Base-by-base conservation (phyloP, 2,888 invertebrate species). In the Masnerella sp. region DNA sequence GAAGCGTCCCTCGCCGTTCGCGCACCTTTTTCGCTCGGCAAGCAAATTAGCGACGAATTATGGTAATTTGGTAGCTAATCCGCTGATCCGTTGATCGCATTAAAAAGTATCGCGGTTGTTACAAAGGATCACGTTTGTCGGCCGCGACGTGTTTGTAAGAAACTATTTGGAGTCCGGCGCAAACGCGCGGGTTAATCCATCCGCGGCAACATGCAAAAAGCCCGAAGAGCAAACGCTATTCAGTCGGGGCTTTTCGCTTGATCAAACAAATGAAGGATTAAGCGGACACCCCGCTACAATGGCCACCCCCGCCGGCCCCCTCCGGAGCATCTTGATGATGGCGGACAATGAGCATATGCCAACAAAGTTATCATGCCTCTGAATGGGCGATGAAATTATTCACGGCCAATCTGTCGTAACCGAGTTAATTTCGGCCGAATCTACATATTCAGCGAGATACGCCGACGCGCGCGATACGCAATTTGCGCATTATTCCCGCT, bases 321-420 rank as follows among this genome's bases (percentile, higher is more conserved):
- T 51, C 62, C 30, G 42, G 32, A 64, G 65, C 72, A 68, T 76
- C 77, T 76, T 76, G 62, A 77, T 74, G 70, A 59, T 38, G 65
- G 75, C 65, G 79, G 65, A 81, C 83, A 82, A 82, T 82, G 81
- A 81, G 83, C 83, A 80, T 81, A 82, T 79, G 83, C 81, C 82
- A 82, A 84, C 82, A 82, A 83, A 84, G 84, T 84, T 83, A 84
- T 84, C 82, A 80, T 79, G 80, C 78, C 76, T 80, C 77, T 81
- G 82, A 83, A 83, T 82, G 78, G 81, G 78, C 80, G 80, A 83
- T 83, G 83, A 81, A 84, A 84, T 84, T 84, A 84, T 84, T 84
- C 83, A 84, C 83, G 83, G 83, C 82, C 84, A 84, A 84, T 84
- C 84, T 83, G 83, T 83, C 83, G 82, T 83, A 84, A 84, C 82